Conservation (phyloP, 2,113 vertebrate genomes). For the Aepyceros melampus region DNA sequence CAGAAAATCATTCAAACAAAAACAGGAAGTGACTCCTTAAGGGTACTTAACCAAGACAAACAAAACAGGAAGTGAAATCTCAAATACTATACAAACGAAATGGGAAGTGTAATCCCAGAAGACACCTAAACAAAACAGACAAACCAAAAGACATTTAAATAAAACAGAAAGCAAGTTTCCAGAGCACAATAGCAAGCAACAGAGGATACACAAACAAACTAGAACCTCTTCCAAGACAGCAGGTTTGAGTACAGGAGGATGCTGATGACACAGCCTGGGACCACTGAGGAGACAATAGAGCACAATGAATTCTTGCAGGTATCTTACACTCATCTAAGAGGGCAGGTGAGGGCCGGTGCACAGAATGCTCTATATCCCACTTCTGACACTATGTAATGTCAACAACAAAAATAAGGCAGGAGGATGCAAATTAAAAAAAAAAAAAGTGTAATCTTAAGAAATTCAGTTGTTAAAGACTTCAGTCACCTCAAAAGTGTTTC, state of each 20-base stretch:
- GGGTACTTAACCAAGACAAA: background rate
- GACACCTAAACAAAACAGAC: background rate
- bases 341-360: rapidly evolving
- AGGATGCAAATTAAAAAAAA: background rate
- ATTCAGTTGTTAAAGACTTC: background rate
- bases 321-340: background rate
- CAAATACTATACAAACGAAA: background rate
- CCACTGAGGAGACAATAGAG: background rate
- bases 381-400: background rate
- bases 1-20: background rate
- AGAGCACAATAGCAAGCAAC: background rate
- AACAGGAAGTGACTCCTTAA: background rate
- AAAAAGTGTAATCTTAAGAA: background rate
- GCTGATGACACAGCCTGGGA: background rate
- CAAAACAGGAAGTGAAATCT: background rate
- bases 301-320: background rate
- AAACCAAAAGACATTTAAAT: background rate
- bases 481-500: background rate
- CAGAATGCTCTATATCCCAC: background rate
- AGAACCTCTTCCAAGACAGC: background rate
- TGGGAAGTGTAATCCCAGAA: background rate
- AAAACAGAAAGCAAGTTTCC: background rate
- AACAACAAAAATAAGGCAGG: background rate
- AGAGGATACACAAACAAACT: background rate
- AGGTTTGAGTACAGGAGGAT: background rate